A percentile compares a stretch with the other conserved stretches of the same genome.
Evolutionary conservation across 2,888 invertebrate genomes (phyloP).

Genomic region (Leuctra nigra): DNA sequence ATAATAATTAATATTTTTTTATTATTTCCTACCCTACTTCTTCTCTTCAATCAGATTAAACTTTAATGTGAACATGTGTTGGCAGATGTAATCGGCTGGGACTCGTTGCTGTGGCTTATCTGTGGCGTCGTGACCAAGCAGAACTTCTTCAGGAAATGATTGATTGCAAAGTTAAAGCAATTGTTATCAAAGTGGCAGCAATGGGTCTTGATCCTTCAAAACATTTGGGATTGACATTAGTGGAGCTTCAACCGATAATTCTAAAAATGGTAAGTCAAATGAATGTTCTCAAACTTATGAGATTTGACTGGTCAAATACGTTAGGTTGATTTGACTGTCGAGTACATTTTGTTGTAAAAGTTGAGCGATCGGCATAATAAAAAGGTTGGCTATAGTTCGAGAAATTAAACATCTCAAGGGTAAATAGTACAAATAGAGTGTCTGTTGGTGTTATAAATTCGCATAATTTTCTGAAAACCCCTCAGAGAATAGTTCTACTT

Average conservation of each 20-base stretch:
- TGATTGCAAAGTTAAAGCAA: slow-evolving; percentile 81
- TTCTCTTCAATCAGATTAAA: slow-evolving; percentile 25
- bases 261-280: slow-evolving; percentile 59
- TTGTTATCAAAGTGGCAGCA: slow-evolving; percentile 96
- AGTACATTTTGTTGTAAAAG: no score
- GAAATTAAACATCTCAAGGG: no score
- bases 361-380: no score
- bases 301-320: no score
- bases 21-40: neutral
- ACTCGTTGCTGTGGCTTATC: slow-evolving; percentile 81
- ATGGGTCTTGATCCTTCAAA: slow-evolving; percentile 79
- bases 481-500: no score
- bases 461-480: no score
- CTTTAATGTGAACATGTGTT: no score
- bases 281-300: no score
- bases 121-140: slow-evolving; percentile 94
- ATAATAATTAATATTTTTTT: neutral
- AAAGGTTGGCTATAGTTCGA: no score
- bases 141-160: slow-evolving; percentile 97
- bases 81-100: slow-evolving; percentile 83
- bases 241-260: slow-evolving; percentile 82
- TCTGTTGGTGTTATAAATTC: no score
- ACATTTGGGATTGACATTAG: slow-evolving; percentile 81
- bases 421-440: no score
- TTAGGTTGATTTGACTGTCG: no score